Evolutionary conservation across 2,797 vertebrate genomes (phyloP), one percentile per base, ranked within the genome.

Genomic region (Falco concolor): DNA sequence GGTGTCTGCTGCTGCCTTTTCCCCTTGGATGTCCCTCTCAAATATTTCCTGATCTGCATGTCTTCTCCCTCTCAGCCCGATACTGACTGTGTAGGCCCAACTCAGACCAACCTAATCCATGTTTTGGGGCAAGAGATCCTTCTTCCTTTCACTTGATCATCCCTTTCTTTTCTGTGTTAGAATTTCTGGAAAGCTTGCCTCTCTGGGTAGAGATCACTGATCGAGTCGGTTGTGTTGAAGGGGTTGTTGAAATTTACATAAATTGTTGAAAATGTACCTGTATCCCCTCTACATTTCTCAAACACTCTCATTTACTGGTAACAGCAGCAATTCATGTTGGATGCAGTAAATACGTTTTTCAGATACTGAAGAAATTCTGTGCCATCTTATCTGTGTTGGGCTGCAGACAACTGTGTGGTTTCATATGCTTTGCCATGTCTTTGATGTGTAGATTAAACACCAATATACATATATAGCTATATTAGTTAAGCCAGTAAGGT

Each of bases 41-140:
- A 17, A 6, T 18, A 6, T 38, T 59, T 34, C 44, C 18, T 32
- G 3, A 6, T 12, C 52, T 59, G 25, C 4, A 2, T 5, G 4
- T 34, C n/a, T 52, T 45, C 18, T 42, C 13, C 5, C 18, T 5
- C 28, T 47, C 42, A 40, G 28, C 74, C n/a, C 56, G 27, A 40
- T 38, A 40, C 10, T n/a, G n/a, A 19, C n/a, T 36, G 50, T 1
- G 1, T 23, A 3, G 4, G 4, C 21, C 24, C 28, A 28, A 5
- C 49, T 52, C 0, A 0, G 18, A 15, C 47, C 47, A 42, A 42
- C 34, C 47, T 54, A 16, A 67, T 8, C 24, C 9, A 7, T 20
- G 19, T 42, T 53, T 67, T 32, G 23, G 61, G 44, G 9, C 25
- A 10, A 10, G 32, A 54, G 24, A 38, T 44, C 27, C 68, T 49